Evolutionary conservation across 1,140 invertebrate genomes (phyloP).

Genomic region (Ptiloglossa arizonensis): DNA sequence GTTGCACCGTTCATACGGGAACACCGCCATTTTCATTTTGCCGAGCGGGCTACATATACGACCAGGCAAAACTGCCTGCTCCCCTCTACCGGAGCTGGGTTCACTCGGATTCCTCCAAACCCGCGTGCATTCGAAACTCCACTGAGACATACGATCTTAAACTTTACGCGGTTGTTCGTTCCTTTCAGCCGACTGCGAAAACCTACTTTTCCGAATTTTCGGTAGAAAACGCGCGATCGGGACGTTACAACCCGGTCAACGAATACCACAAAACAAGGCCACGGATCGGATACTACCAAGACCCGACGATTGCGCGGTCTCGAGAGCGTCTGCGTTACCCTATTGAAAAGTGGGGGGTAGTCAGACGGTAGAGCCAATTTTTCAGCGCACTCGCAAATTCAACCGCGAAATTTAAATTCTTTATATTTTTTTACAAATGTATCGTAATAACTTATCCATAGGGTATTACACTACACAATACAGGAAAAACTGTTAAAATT

Average conservation of each 20-base stretch:
- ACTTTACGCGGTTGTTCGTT: neutral
- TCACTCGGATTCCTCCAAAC: conserved; percentile 11
- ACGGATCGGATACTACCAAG: conserved; percentile 36
- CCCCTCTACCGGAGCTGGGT: conserved; percentile 22
- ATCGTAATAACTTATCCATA: too few species aligned
- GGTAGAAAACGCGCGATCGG: conserved; percentile 32
- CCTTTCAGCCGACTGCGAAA: neutral
- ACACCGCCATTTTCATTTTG: conserved; percentile 79
- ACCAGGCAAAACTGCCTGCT: conserved; percentile 29
- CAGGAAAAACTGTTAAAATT: neutral
- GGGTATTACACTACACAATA: too few species aligned
- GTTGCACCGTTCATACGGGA: conserved; percentile 63
- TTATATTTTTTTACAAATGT: neutral
- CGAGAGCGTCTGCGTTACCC: conserved; percentile 41
- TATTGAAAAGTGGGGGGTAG: conserved; percentile 16
- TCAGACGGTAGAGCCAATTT: conserved; percentile 15
- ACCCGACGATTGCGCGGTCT: conserved; percentile 39
- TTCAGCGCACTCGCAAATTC: neutral
- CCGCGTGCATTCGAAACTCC: conserved; percentile 42
- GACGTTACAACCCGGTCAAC: conserved; percentile 43
- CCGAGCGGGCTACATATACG: conserved; percentile 57
- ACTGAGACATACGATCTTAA: neutral
- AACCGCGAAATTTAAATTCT: conserved; percentile 38
- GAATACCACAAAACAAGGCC: conserved; percentile 49
- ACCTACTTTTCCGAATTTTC: conserved; percentile 22